Base-by-base conservation (phyloP, 1,140 invertebrate genomes). In the Rhizoglyphus robini region DNA sequence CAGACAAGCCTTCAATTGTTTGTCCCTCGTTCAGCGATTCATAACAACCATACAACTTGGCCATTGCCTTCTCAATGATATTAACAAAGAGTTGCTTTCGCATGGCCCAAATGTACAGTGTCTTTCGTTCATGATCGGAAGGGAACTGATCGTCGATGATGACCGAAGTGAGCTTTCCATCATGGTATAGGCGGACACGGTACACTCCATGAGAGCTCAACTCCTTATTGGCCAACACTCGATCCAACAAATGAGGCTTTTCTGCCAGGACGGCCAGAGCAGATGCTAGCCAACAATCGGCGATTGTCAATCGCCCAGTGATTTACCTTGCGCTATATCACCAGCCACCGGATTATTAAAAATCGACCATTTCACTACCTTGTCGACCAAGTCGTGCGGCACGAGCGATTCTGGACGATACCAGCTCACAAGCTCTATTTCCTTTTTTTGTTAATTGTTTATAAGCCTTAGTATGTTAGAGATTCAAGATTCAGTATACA, bases 211-310 rank as follows among this genome's bases (percentile, higher is more conserved):
- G 84, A 2, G 81, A 79, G 73, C 86, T 91, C 65, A 85, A 83
- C 71, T 93, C 86, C 64, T 86, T 84, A 15, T 91, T 92, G 3
- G 96, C 83, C 69, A 99, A 82, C 57, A 98, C 88, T 66, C 90
- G 86, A 71, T 88, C 84, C 0, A 99, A 87, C 3, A 99, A 80
- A 70, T 94, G 88, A 68, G 93, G 90, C 34, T 91, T 81, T 76
- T 98, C 95, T 0, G 95, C 92, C 38, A 99, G 78, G 18, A 99
- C 92, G 23, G 95, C 93, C 69, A 99, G 77, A 0, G 94, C 94
- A 74, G 90, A 94, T n/a, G 97, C 77, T 51, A 99, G 81, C 95
- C 95, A 99, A 77, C 95, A 99, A 77, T 99, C 96, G 60, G 95
- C 95, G 8, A 97, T 79, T 38, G 95, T 86, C n/a, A n/a, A n/a